phyloP scores from a whole-genome alignment of 1,140 invertebrate species.

The Thereuonema tuberculata region DNA sequence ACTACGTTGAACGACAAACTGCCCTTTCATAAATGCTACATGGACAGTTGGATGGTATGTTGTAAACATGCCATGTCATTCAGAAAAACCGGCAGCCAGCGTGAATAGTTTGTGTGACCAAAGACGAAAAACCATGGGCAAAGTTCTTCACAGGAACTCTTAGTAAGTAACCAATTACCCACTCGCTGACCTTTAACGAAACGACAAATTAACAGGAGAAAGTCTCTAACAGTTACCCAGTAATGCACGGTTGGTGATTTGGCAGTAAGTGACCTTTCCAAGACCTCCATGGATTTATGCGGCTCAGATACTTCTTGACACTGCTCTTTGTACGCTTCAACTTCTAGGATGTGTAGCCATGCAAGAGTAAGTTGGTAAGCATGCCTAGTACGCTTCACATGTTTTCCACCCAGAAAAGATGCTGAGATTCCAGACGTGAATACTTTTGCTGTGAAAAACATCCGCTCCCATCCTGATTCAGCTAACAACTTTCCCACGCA shows the following conservation, averaged over 20 bases:
- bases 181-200: background rate
- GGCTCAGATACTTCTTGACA: background rate
- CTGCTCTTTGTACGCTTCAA: background rate
- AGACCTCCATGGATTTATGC: background rate
- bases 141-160: background rate
- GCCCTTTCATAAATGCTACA: background rate
- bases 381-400: background rate
- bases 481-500: background rate
- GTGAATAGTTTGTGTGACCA: background rate
- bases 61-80: too few species aligned
- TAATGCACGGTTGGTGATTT: background rate
- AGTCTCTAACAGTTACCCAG: background rate
- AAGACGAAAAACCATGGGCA: background rate
- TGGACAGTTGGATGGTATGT: too few species aligned
- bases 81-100: background rate
- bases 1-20: too few species aligned
- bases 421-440: background rate
- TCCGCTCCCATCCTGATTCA: background rate
- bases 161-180: background rate
- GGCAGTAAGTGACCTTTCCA: background rate
- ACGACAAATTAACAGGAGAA: background rate
- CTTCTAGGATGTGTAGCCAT: background rate
- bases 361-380: background rate
- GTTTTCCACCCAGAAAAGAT: background rate
- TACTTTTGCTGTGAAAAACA: background rate